phyloP scores from a whole-genome alignment of 2,888 invertebrate species.

The Cybosia mesomella region DNA sequence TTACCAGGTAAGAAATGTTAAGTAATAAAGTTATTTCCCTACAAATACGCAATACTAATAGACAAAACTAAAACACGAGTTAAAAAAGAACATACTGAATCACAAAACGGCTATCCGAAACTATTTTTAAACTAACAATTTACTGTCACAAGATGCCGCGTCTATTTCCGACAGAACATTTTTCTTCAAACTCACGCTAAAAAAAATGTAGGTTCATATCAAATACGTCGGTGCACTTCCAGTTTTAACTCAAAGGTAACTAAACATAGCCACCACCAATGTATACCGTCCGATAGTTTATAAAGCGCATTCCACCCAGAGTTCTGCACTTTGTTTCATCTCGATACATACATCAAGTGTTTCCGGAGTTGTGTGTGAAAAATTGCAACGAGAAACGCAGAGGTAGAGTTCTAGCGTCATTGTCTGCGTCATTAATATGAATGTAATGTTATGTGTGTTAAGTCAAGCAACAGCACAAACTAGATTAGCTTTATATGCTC shows the following conservation, averaged over 20 bases:
- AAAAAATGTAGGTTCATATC: constrained; percentile 19
- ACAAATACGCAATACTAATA: background rate
- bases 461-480: background rate
- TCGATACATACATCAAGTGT: constrained; percentile 40
- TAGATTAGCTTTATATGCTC: background rate
- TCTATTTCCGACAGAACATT: constrained; percentile 28
- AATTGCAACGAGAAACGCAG: constrained; percentile 27
- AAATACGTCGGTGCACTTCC: constrained; percentile 27
- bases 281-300: constrained; percentile 39
- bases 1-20: no score
- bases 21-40: background rate
- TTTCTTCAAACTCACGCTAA: constrained; percentile 21
- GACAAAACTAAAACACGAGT: constrained; percentile 13
- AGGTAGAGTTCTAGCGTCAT: constrained; percentile 21
- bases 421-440: constrained; percentile 17
- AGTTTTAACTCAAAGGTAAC: constrained; percentile 43
- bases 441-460: background rate
- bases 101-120: constrained; percentile 13
- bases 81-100: constrained; percentile 9
- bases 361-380: constrained; percentile 38
- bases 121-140: constrained; percentile 21
- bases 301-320: constrained; percentile 35
- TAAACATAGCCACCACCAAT: constrained; percentile 41
- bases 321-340: constrained; percentile 40
- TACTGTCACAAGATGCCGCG: constrained; percentile 14